Evolutionary conservation across 1,140 invertebrate genomes (phyloP), one percentile per base, ranked within the genome.

Genomic region (Bombus superbus): DNA sequence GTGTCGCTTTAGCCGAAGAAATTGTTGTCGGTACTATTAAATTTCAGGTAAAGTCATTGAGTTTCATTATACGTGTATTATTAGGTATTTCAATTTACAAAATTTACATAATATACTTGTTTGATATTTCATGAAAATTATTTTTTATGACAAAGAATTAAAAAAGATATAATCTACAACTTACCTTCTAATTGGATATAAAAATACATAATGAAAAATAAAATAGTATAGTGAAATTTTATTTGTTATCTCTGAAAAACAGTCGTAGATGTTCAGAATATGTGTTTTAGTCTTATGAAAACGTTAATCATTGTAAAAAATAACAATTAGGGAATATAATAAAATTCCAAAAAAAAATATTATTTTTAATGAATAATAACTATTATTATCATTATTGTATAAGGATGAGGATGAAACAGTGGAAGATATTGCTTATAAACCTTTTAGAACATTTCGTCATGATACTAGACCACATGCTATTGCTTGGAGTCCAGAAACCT

Each of bases 401-500:
- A 82, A 95, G 94, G 95, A 95, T 85, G 94, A 95, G 77, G 94
- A 95, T 82, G 94, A 95, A 25, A 83, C 89, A 57, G 90, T 92
- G 57, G 94, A 95, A 85, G 94, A 94, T 28, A 92, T 95, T 42
- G 91, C 90, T 73, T 95, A 94, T 44, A 94, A 83, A 83, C 88
- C 86, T 40, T 88, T 95, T 69, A 92, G 91, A 87, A 95, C 93
- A 79, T 95, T 97, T 88, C 92, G 96, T 72, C 95, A 96, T 85
- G 94, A 95, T 53, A 95, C 92, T 59, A 94, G 96, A 90, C 95
- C 96, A 75, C 95, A 96, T 85, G 93, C 95, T 4, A 89, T 97
- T 10, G 94, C 96, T 57, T 96, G 97, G 94, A 96, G 96, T 81
- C 96, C 97, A 68, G 96, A 97, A 88, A 97, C 96, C 42, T 97